Conservation (phyloP, 2,797 vertebrate genomes). For the Urocyon cinereoargenteus region DNA sequence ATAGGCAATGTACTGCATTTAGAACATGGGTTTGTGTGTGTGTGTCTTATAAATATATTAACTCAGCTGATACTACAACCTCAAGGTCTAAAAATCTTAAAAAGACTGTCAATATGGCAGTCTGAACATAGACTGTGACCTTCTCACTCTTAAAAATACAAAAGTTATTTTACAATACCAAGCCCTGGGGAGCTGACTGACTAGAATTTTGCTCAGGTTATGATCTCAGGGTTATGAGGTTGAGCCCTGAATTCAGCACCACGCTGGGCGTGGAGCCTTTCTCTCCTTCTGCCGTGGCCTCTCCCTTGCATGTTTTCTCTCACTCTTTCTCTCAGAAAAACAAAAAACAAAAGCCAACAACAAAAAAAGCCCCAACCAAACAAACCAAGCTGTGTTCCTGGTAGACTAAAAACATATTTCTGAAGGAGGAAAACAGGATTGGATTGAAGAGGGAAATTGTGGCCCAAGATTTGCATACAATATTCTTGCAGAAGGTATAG, state of each 20-base stretch:
- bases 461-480: neutral
- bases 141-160: conserved; percentile 10
- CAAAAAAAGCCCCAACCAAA: no score
- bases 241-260: neutral
- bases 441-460: conserved; percentile 49
- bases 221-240: neutral
- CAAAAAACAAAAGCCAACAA: neutral
- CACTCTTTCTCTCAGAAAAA: neutral
- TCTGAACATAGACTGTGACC: neutral
- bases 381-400: neutral
- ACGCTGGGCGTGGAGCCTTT: neutral
- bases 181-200: neutral
- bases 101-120: conserved; percentile 33
- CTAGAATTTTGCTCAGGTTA: neutral
- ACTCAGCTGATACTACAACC: conserved; percentile 6
- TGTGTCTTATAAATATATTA: neutral
- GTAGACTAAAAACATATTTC: conserved; percentile 36
- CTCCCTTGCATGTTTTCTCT: neutral
- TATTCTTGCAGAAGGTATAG: neutral
- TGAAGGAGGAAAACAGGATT: conserved; percentile 37
- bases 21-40: neutral
- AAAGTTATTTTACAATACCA: conserved; percentile 49
- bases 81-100: conserved; percentile 38
- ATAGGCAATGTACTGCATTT: conserved; percentile 5
- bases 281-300: neutral